A percentile compares a stretch with the other conserved stretches of the same genome.
phyloP scores from a whole-genome alignment of 2,113 vertebrate genomes.

The Malurus melanocephalus region DNA sequence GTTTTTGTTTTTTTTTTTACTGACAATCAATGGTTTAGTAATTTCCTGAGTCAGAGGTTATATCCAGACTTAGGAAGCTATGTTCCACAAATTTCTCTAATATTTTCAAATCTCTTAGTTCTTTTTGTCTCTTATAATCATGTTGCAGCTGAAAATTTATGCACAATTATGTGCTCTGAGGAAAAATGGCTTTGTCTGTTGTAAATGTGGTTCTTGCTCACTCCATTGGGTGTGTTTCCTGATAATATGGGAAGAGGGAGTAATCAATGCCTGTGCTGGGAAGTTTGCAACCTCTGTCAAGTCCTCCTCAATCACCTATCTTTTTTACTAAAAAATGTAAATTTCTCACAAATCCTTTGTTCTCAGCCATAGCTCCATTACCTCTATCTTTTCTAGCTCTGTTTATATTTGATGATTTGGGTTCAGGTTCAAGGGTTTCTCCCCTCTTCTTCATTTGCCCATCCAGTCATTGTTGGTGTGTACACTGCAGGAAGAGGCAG shows the following conservation, averaged over 20 bases:
- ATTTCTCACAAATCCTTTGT: neutral
- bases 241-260: neutral
- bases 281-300: neutral
- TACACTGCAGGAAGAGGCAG: neutral
- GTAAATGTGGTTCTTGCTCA: neutral
- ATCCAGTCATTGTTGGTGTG: neutral
- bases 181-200: neutral
- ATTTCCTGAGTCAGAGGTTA: constrained; percentile 23
- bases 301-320: neutral
- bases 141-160: neutral
- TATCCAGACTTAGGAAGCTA: neutral
- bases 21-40: neutral
- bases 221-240: neutral
- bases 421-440: neutral
- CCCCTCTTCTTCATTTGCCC: neutral
- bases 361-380: neutral
- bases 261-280: neutral
- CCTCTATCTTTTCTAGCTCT: neutral
- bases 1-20: neutral
- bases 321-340: neutral
- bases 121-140: neutral
- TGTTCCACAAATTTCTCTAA: neutral
- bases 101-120: neutral
- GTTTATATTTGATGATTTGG: neutral
- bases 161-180: neutral